These are phyloP conservation scores for Nomada ferruginata DNA, from an alignment of 2,888 invertebrate genomes.

Conservation along the genomic window DNA sequence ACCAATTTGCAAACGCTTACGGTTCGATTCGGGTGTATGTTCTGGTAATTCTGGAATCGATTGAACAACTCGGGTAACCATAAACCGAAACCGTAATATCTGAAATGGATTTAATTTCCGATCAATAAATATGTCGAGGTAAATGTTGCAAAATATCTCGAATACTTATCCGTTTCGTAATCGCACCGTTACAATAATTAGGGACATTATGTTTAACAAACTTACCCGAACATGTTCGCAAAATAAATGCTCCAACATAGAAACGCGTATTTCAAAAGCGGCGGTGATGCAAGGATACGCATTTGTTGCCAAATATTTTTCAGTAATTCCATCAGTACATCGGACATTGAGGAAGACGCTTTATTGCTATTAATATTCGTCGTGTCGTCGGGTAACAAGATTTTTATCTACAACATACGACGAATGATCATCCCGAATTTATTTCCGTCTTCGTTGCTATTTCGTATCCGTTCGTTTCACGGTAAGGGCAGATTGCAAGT, in stretches of 20 bases:
- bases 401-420: constrained; percentile 60
- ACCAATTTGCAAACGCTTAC: constrained; percentile 85
- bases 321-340: constrained; percentile 80
- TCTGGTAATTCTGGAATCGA: constrained; percentile 84
- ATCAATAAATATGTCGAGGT: background rate
- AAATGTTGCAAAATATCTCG: too few species aligned
- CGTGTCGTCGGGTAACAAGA: constrained; percentile 56
- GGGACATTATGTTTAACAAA: background rate
- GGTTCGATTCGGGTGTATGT: constrained; percentile 84
- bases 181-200: background rate
- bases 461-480: too few species aligned
- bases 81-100: constrained; percentile 89
- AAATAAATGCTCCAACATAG: constrained; percentile 88
- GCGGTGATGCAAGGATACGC: constrained; percentile 85
- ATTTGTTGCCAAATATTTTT: constrained; percentile 86
- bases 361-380: constrained; percentile 39
- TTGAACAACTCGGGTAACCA: constrained; percentile 92
- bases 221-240: constrained; percentile 88
- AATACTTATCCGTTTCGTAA: too few species aligned
- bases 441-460: background rate
- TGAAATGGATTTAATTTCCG: constrained; percentile 75
- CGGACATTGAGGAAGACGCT: constrained; percentile 17
- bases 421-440: background rate
- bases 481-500: too few species aligned
- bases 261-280: constrained; percentile 86